A percentile compares a stretch with the other conserved stretches of the same genome.
Conservation (phyloP, 2,113 vertebrate species). For the Callithrix jacchus region DNA sequence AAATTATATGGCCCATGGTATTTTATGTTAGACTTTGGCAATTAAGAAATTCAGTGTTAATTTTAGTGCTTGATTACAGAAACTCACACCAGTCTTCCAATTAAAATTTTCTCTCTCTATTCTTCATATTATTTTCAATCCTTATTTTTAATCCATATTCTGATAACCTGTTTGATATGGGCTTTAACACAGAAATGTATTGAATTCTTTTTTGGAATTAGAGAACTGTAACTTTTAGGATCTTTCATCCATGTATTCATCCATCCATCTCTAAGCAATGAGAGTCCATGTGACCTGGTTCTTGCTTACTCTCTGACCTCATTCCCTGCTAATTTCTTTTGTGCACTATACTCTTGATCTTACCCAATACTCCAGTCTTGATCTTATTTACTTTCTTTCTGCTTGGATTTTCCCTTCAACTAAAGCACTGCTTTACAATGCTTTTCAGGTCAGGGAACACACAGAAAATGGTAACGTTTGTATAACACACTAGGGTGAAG, state of each 20-base stretch:
- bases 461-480: neutral
- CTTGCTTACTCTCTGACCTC: neutral
- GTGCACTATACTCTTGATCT: neutral
- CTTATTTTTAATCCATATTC: neutral
- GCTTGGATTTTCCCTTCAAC: neutral
- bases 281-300: neutral
- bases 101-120: neutral
- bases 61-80: neutral
- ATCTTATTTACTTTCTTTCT: neutral
- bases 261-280: neutral
- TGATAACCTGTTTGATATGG: neutral
- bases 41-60: neutral
- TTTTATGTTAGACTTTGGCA: slow-evolving; percentile 1
- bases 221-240: neutral
- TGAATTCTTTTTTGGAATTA: neutral
- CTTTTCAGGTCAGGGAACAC: neutral
- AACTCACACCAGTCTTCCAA: neutral
- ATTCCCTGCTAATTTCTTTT: neutral
- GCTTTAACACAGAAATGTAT: neutral
- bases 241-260: neutral
- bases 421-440: neutral
- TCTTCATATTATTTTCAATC: neutral
- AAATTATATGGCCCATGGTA: neutral
- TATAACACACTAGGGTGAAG: neutral
- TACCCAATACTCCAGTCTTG: neutral